A percentile compares a stretch with the other conserved stretches of the same genome.
phyloP scores from a whole-genome alignment of 2,113 vertebrate species.

The Pterocles gutturalis region DNA sequence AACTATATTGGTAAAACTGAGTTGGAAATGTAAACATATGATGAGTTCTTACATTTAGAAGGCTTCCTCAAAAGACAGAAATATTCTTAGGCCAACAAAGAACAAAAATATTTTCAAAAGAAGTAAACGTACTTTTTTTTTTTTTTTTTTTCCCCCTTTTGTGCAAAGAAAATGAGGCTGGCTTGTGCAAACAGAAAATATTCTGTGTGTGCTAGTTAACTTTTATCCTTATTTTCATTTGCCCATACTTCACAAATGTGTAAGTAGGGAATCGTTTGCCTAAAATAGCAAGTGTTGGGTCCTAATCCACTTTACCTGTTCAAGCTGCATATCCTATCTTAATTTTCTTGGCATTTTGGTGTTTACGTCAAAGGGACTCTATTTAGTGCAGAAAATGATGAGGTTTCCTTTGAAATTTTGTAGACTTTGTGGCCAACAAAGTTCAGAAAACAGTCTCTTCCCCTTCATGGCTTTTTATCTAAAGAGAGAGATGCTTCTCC shows the following conservation, averaged over 20 bases:
- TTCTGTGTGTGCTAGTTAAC: not conserved
- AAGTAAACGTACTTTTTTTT: not conserved
- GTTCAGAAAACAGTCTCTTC: not conserved
- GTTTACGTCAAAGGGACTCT: not conserved
- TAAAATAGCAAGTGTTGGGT: not conserved
- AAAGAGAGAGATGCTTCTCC: not conserved
- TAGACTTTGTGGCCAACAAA: not conserved
- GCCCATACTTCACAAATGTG: not conserved
- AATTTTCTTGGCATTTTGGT: not conserved
- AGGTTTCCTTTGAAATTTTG: not conserved
- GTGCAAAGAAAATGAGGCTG: not conserved
- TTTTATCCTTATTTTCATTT: not conserved
- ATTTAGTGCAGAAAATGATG: not conserved
- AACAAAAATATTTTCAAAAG: not conserved
- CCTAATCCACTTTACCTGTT: not conserved
- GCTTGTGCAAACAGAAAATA: not conserved
- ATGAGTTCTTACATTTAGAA: not conserved
- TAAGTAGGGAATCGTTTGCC: not conserved
- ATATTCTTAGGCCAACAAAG: not conserved
- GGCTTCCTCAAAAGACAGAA: not conserved
- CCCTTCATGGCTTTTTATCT: not conserved
- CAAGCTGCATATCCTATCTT: not conserved
- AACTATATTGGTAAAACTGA: not conserved
- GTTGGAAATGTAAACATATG: not conserved
- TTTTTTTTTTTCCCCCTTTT: not conserved